Evolutionary conservation across 2,888 invertebrate genomes (phyloP), one percentile per base, ranked within the genome.

Genomic region (Drosophila anceps): DNA sequence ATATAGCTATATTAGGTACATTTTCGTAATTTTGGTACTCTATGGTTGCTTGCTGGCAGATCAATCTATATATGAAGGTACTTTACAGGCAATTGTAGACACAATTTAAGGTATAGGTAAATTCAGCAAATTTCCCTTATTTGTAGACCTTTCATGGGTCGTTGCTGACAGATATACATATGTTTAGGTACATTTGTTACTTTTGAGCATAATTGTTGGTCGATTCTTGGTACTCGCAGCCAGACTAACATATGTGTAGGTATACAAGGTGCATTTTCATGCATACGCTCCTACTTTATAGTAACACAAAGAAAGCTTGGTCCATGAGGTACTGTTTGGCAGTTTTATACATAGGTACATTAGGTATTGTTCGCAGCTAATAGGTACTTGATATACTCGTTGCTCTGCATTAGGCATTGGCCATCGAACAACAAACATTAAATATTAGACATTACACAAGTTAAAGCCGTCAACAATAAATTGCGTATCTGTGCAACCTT

Each of bases 401-500:
- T 48, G 64, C 39, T 58, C 69, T 61, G 66, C 67, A 58, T 59
- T 50, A 39, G 50, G 48, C 62, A 58, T 44, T 20, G 44, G 35
- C 12, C 50, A 55, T 53, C 41, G 43, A 51, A 51, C 37, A 43
- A 54, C n/a, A 58, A 66, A 57, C 65, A 65, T 50, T 55, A 51
- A 62, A 67, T 63, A 58, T 57, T 58, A 63, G 69, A 51, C 58
- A 76, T 79, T 76, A 64, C 76, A 76, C 69, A 79, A 76, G 69
- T 65, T 65, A 53, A 61, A 65, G 65, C 68, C 64, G 69, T 64
- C 78, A 60, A 71, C 69, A 75, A 66, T 46, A 70, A 74, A 62
- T 79, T 79, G 79, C 69, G 79, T 78, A 77, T 84, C 72, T 80
- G 67, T 60, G 65, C 69, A 88, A 87, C 86, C 86, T 88, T 87